Percentiles rank a stretch among this genome's conserved stretches.
phyloP scores from a whole-genome alignment of 1,140 invertebrate genomes.

The Drosophila santomea region DNA sequence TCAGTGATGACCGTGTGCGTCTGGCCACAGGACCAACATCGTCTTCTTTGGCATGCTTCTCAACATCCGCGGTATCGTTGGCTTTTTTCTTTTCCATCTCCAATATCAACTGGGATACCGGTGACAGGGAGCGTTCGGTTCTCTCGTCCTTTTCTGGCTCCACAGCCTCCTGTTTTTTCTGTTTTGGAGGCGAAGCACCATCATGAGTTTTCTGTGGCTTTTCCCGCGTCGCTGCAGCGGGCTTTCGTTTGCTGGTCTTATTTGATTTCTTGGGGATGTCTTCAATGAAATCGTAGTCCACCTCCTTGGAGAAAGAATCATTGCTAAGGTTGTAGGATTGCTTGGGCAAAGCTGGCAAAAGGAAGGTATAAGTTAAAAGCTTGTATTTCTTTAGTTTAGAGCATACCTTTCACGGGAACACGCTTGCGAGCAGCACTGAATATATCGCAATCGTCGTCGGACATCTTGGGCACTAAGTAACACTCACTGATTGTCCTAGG shows the following conservation, averaged over 20 bases:
- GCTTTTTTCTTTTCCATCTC: conserved; percentile 45
- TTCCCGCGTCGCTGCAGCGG: not conserved
- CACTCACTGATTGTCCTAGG: not conserved
- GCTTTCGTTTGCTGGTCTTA: conserved; percentile 14
- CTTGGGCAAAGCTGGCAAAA: conserved; percentile 31
- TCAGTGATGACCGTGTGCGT: conserved; percentile 52
- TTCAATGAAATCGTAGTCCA: conserved; percentile 51
- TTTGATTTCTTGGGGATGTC: conserved; percentile 25
- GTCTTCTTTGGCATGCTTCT: conserved; percentile 3
- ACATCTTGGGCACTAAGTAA: conserved; percentile 27
- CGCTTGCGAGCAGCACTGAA: conserved; percentile 40
- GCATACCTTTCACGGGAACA: conserved; percentile 24
- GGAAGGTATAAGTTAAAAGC: not conserved
- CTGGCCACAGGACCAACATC: conserved; percentile 41
- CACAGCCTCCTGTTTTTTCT: not conserved
- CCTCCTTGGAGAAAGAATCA: conserved; percentile 25
- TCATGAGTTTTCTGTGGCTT: conserved; percentile 3
- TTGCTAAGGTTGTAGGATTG: conserved; percentile 2
- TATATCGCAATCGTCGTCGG: conserved; percentile 65
- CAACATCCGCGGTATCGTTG: conserved; percentile 36
- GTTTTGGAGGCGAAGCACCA: not conserved
- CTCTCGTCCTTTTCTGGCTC: not conserved
- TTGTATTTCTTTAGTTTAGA: not conserved
- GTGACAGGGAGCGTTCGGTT: conserved; percentile 19
- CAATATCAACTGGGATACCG: conserved; percentile 50